A percentile compares a stretch with the other conserved stretches of the same genome.
These are phyloP conservation scores for Pterostichus niger DNA, from an alignment of 2,888 invertebrate genomes.

Conservation along the genomic window DNA sequence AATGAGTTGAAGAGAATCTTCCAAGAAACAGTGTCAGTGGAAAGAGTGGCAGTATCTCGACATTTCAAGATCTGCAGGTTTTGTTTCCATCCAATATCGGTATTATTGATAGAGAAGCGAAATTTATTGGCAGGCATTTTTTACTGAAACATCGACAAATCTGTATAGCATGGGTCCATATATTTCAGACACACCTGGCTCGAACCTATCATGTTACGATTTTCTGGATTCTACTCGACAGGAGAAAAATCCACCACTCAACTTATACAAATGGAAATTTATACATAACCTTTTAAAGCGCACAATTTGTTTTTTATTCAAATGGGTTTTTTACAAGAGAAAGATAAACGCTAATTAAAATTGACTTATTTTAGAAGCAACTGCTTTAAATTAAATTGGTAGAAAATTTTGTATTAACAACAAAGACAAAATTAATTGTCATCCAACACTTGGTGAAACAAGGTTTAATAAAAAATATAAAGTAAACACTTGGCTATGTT, in stretches of 20 bases:
- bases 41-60: not conserved
- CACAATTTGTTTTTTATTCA: too few species aligned
- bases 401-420: too few species aligned
- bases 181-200: conserved; percentile 34
- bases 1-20: too few species aligned
- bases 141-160: conserved; percentile 38
- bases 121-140: conserved; percentile 23
- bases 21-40: too few species aligned
- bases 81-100: conserved; percentile 30
- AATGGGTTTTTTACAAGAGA: too few species aligned
- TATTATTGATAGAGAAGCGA: conserved; percentile 4
- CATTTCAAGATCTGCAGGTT: not conserved
- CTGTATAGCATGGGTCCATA: conserved; percentile 33
- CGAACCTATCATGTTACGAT: conserved; percentile 17
- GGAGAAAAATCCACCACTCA: conserved; percentile 29
- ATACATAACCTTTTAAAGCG: conserved; percentile 2
- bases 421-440: too few species aligned
- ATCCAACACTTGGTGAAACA: too few species aligned
- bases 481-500: too few species aligned
- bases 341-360: too few species aligned
- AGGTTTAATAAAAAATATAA: too few species aligned
- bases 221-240: conserved; percentile 4
- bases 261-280: conserved; percentile 21
- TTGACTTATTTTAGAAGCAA: too few species aligned
- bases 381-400: too few species aligned